phyloP scores from a whole-genome alignment of 2,888 invertebrate species.

The Cheiracanthium punctorium region DNA sequence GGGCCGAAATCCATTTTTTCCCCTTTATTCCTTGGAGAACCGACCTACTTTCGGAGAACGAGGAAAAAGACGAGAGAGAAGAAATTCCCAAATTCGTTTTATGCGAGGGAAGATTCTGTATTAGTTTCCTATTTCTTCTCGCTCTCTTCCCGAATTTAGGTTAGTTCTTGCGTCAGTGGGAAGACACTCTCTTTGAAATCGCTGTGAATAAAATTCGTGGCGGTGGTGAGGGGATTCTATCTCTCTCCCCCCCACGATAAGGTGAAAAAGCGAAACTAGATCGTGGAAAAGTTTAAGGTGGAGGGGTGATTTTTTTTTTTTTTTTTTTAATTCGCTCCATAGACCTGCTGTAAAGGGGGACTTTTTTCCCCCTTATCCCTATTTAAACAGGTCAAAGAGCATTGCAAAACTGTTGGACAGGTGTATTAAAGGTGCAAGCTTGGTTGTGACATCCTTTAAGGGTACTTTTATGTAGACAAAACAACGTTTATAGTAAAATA shows the following conservation, averaged over 20 bases:
- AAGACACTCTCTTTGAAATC: neutral
- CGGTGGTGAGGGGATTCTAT: neutral
- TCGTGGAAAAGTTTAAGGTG: constrained; percentile 39
- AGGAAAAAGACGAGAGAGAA: constrained; percentile 29
- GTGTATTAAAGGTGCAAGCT: neutral
- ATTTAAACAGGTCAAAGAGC: neutral
- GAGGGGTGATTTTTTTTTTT: neutral
- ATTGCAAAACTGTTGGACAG: too few relatives aligned
- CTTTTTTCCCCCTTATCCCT: neutral
- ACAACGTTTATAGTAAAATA: too few relatives aligned
- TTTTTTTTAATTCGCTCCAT: too few relatives aligned
- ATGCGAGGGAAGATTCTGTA: neutral
- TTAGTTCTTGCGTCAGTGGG: constrained; percentile 50
- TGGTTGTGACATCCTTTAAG: too few relatives aligned
- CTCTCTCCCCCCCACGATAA: neutral
- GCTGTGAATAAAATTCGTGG: neutral
- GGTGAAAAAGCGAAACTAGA: constrained; percentile 33
- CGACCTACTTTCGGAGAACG: constrained; percentile 43
- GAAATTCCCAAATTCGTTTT: neutral
- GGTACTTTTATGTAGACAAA: too few relatives aligned
- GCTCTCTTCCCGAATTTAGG: constrained; percentile 26
- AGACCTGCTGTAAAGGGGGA: neutral
- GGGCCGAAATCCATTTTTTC: neutral
- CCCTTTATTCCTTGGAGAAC: constrained; percentile 22
- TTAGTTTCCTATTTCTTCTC: neutral